Conservation (phyloP, 2,113 vertebrate species). For the Pluvianellus socialis region DNA sequence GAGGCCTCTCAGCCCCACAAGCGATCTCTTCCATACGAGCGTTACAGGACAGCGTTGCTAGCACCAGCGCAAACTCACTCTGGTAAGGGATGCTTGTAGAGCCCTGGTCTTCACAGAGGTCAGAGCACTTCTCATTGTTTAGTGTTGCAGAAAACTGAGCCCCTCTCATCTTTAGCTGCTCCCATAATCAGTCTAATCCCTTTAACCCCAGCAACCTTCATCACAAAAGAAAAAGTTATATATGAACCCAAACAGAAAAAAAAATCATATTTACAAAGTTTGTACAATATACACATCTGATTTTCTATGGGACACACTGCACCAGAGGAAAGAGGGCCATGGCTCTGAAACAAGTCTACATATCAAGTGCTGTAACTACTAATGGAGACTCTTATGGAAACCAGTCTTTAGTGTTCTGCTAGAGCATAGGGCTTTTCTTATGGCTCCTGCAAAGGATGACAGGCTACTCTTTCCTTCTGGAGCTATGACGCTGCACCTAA, state of each 20-base stretch:
- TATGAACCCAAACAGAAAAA: conserved; percentile 76
- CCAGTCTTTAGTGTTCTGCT: conserved; percentile 79
- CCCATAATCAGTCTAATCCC: conserved; percentile 83
- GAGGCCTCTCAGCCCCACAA: not conserved
- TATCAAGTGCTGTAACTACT: conserved; percentile 77
- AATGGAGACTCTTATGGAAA: conserved; percentile 67
- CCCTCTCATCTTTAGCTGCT: conserved; percentile 85
- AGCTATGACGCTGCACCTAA: conserved; percentile 72
- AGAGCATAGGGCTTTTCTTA: conserved; percentile 74
- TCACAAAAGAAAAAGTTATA: conserved; percentile 75
- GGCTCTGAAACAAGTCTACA: conserved; percentile 76
- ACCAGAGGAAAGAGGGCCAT: conserved; percentile 80
- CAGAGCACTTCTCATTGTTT: conserved; percentile 45
- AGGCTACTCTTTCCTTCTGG: conserved; percentile 79
- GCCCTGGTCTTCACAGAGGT: conserved; percentile 26
- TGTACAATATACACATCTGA: conserved; percentile 88
- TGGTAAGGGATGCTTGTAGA: not conserved
- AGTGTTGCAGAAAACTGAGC: conserved; percentile 85
- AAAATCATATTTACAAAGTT: conserved; percentile 83
- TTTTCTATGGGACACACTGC: conserved; percentile 79
- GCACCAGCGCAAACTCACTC: conserved; percentile 23
- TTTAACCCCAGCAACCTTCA: conserved; percentile 84
- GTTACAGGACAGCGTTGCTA: conserved; percentile 1
- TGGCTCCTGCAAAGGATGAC: conserved; percentile 73
- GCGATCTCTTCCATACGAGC: not conserved